phyloP scores from a whole-genome alignment of 2,797 vertebrate genomes.

The Craterocephalus amniculus region DNA sequence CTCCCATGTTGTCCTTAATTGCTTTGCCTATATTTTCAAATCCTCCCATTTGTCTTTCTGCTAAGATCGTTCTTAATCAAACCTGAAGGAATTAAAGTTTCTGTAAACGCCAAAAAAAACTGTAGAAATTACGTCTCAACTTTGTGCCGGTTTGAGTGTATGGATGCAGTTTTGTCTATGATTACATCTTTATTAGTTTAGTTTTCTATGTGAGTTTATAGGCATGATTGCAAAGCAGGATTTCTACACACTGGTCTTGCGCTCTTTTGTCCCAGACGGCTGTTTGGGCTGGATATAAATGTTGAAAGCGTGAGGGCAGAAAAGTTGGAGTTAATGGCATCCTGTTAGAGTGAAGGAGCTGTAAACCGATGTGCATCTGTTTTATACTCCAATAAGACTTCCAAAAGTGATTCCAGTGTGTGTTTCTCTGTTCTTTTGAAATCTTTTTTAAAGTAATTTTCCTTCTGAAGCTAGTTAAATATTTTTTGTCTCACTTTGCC shows the following conservation, averaged over 20 bases:
- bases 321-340: conserved; percentile 55
- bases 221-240: too few species aligned
- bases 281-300: conserved; percentile 45
- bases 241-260: conserved; percentile 29
- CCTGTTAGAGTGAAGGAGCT: conserved; percentile 1
- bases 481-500: conserved; percentile 7
- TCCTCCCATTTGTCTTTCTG: conserved; percentile 12
- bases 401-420: conserved; percentile 19
- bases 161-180: conserved; percentile 6
- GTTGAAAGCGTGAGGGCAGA: conserved; percentile 48
- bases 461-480: too few species aligned
- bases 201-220: conserved; percentile 14
- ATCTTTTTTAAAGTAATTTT: too few species aligned
- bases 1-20: conserved; percentile 46
- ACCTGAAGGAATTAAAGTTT: neutral
- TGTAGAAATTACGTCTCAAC: neutral
- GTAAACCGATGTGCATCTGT: conserved; percentile 5
- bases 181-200: neutral
- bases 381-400: conserved; percentile 15
- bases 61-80: neutral
- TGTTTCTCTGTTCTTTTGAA: conserved; percentile 3
- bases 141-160: conserved; percentile 1
- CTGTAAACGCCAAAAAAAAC: conserved; percentile 3
- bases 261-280: conserved; percentile 53
- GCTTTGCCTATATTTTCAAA: conserved; percentile 26